A percentile compares a stretch with the other conserved stretches of the same genome.
Evolutionary conservation across 2,888 invertebrate genomes (phyloP).

Genomic region (Chrysolina americana): DNA sequence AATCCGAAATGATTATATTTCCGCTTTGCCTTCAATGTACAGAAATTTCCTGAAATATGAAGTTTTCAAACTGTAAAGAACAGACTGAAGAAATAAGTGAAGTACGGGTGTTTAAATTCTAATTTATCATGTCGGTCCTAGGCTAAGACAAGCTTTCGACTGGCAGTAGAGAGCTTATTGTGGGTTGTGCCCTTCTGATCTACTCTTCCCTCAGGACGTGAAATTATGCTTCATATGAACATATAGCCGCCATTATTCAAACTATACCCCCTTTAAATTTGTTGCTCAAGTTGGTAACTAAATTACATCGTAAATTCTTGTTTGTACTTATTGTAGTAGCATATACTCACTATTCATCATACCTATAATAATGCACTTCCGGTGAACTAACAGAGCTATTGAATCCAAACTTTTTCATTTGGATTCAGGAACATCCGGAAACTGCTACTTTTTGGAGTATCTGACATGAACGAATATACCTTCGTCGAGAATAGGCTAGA

Average conservation of each 20-base stretch:
- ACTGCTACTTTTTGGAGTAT: too few species aligned
- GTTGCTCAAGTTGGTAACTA: constrained; percentile 61
- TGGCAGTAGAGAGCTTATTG: constrained; percentile 49
- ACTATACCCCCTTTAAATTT: constrained; percentile 60
- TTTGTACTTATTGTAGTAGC: constrained; percentile 59
- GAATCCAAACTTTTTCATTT: background rate
- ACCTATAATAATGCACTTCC: constrained; percentile 24
- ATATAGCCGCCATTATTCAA: constrained; percentile 59
- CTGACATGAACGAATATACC: too few species aligned
- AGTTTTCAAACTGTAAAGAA: background rate
- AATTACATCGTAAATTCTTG: constrained; percentile 61
- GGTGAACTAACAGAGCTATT: constrained; percentile 21
- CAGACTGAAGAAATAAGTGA: background rate
- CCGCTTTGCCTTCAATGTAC: too few species aligned
- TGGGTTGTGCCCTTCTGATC: constrained; percentile 54
- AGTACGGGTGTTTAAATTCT: background rate
- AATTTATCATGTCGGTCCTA: background rate
- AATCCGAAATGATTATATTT: too few species aligned
- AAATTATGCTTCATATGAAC: constrained; percentile 59
- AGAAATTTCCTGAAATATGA: background rate
- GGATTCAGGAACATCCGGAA: background rate
- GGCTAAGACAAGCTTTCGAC: constrained; percentile 27
- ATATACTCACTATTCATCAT: constrained; percentile 55
- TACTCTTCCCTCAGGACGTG: constrained; percentile 58
- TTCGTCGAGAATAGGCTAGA: too few species aligned